Base-by-base conservation (phyloP, 2,888 invertebrate genomes). In the Napeogenes inachia region DNA sequence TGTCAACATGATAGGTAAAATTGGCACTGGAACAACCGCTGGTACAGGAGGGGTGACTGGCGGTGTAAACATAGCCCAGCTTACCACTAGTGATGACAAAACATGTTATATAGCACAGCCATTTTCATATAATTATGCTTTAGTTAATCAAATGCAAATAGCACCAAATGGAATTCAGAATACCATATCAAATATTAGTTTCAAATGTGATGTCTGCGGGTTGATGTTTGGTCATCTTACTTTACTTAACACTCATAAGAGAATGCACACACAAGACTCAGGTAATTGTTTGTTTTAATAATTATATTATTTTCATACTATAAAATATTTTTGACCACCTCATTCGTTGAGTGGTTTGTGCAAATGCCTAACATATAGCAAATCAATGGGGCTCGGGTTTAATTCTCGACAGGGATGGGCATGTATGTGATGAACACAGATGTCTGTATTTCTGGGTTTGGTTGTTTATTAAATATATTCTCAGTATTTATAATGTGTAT, bases 201-300 rank as follows among this genome's bases (percentile, higher is more conserved):
- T 96, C 81, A 97, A 96, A 85, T 96, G 96, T 84, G 96, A 97
- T 82, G 94, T 96, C 8, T 96, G 96, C 77, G 96, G 96, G 54
- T 89, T 96, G 65, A 96, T 96, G 92, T 97, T 96, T 81, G 95
- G 95, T 1, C 96, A 96, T 78, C 91, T 96, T 68, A 93, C 95
- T 56, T 82, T 96, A 63, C 86, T 96, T n/a, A 96, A 95, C 85
- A 95, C 96, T 75, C 96, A 96, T 82, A 97, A 96, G 87, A 92
- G 96, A 71, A 94, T 95, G 76, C 96, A 96, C 79, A 93, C 94
- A 64, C 92, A 92, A 72, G 93, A 92, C 70, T 85, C 91, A 73
- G 92, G 91, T 81, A 85, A 68, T 58, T 47, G 59, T 58, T n/a
- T 56, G 21, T 63, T 33, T 55, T 62, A 54, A 55, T 54, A 33